Base-by-base conservation (phyloP, 2,888 invertebrate genomes). In the Epirrita christyi region DNA sequence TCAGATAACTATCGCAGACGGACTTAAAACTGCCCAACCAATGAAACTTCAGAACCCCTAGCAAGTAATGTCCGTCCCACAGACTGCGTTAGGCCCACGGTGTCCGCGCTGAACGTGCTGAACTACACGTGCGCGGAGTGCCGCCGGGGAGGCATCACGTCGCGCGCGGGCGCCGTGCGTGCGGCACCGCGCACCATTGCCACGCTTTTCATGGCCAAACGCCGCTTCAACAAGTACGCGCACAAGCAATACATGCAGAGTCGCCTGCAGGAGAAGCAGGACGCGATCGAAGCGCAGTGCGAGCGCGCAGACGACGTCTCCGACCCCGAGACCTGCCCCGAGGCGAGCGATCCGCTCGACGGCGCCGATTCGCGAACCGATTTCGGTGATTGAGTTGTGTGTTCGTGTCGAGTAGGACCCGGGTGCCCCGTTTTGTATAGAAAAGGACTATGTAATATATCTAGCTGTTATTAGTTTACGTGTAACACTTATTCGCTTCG, bases 211-310 rank as follows among this genome's bases (percentile, higher is more conserved):
- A 92, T 92, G 91, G 91, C 91, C 75, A 92, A 92, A 85, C 89
- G 91, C 1, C 87, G 91, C 64, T 92, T 92, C 88, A 92, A 92
- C 88, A 91, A 91, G 81, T 92, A 92, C 86, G 91, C 91, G 74
- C 91, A 91, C 73, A 83, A 86, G 36, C 91, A 91, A 85, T 92
- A 91, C 85, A 66, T 91, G 73, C 76, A 73, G 67, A 81, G 78
- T 66, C 78, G 85, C 52, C 69, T 54, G 55, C 63, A 51, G 56
- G 59, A 64, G 54, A 60, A 40, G 34, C 64, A 44, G 46, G 70
- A 67, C 51, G 55, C n/a, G n/a, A n/a, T n/a, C n/a, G n/a, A n/a
- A n/a, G n/a, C 63, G 53, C 55, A 54, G 42, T 70, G 63, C 58
- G 57, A 55, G 34, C 55, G 60, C 64, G 64, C 64, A 15, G 56